Base-by-base conservation (phyloP, 1,140 invertebrate species). In the Tribolium madens region DNA sequence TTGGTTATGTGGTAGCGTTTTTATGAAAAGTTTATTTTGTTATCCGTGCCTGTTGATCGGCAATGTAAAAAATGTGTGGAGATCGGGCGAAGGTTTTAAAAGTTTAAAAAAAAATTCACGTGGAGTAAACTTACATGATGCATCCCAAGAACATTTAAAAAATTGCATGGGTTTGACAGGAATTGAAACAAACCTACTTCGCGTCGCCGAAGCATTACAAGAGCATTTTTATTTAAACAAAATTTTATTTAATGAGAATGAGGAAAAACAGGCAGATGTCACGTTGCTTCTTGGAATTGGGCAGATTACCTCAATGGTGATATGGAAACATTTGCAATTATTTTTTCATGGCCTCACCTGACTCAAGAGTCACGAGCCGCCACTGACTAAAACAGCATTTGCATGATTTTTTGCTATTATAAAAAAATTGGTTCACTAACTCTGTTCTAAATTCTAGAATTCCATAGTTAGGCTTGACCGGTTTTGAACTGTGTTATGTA, bases 221-320 rank as follows among this genome's bases (percentile, higher is more conserved):
- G 64, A 78, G 47, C 60, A 64, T 21, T 21, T 18, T 12, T 72
- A 26, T 71, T 13, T 78, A 4, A 70, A 73, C 50, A 76, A 47
- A 64, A 52, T 70, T 42, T 48, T 70, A 73, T 78, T 42, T 52
- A 77, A 79, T 52, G 75, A 79, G 69, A 74, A 79, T 71, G 75
- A 53, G 70, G 5, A 60, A 73, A 77, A 79, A 77, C 72, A 52
- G 78, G 53, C 69, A 47, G 75, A 75, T 36, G 75, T 75, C 7
- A 71, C 68, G 12, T 42, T 79, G 14, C 14, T 42, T 48, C 71
- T 77, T 14, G 21, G 75, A 77, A 69, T 26, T 3, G 21, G 21
- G 21, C 21, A 26, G 21, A 26, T 26, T 42, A 42, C 36, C n/a
- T 42, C 36, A 42, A 7, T 4, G 36, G 36, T 42, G 36, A 42